Percentiles rank a stretch among this genome's conserved stretches.
phyloP scores from a whole-genome alignment of 2,113 vertebrate species.

The Stegostoma tigrinum region DNA sequence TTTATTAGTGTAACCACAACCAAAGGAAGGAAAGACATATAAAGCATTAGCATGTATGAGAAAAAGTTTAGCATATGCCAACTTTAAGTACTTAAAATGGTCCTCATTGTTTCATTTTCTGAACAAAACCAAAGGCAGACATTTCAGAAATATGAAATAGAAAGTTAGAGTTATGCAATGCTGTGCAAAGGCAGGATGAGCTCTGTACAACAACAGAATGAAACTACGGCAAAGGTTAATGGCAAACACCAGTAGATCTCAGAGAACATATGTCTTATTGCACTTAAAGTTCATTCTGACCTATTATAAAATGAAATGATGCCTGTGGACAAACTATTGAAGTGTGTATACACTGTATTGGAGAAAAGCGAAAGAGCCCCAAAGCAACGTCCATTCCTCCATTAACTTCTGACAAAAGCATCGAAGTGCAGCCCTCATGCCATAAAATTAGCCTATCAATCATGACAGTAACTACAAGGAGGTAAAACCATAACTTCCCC shows the following conservation, averaged over 20 bases:
- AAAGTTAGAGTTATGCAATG: neutral
- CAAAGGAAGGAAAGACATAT: neutral
- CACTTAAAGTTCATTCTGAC: neutral
- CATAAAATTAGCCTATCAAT: neutral
- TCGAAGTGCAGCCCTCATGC: neutral
- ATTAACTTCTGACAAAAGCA: neutral
- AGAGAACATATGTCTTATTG: neutral
- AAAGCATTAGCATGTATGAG: neutral
- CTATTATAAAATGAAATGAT: neutral
- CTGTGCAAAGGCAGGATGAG: neutral
- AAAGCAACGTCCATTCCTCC: neutral
- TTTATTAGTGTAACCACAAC: neutral
- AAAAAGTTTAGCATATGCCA: neutral
- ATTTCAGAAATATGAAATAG: neutral
- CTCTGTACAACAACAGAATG: neutral
- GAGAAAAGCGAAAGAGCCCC: neutral
- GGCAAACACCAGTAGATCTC: neutral
- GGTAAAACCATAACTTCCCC: neutral
- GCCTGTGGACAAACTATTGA: neutral
- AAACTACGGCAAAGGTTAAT: neutral
- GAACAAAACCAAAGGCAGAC: neutral
- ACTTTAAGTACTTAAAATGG: neutral
- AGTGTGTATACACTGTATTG: neutral
- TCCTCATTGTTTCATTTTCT: neutral
- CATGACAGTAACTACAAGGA: neutral